phyloP scores from a whole-genome alignment of 2,888 invertebrate species.

The Salpingus planirostris region DNA sequence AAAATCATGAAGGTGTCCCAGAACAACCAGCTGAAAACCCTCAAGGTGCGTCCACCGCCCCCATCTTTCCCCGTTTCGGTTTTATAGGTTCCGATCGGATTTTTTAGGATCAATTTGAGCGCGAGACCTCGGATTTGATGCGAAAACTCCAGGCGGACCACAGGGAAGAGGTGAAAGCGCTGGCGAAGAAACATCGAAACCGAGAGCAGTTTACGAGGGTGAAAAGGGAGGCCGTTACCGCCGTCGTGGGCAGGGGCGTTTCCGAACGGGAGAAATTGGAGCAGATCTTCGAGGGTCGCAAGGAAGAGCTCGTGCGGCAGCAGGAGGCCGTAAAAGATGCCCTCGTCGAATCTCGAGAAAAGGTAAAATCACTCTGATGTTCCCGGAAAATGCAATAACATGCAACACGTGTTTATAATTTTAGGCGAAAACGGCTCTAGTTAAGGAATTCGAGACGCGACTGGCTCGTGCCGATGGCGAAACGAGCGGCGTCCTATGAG shows the following conservation, averaged over 20 bases:
- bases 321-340: constrained; percentile 69
- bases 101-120: constrained; percentile 51
- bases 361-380: constrained; percentile 38
- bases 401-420: not conserved
- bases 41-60: constrained; percentile 45
- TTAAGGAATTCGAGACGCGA: constrained; percentile 39
- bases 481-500: constrained; percentile 23
- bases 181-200: constrained; percentile 81
- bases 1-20: constrained; percentile 74
- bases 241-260: constrained; percentile 83
- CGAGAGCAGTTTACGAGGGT: constrained; percentile 82
- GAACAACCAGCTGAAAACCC: constrained; percentile 67
- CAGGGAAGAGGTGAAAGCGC: constrained; percentile 78
- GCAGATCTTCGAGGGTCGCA: constrained; percentile 65
- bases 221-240: constrained; percentile 72
- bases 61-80: not conserved
- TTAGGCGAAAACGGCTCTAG: constrained; percentile 37
- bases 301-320: constrained; percentile 64
- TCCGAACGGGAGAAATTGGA: constrained; percentile 77
- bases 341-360: constrained; percentile 57
- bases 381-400: not conserved
- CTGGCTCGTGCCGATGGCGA: constrained; percentile 37
- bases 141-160: constrained; percentile 73
- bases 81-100: constrained; percentile 2
- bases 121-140: constrained; percentile 66